Evolutionary conservation across 2,888 invertebrate species (phyloP).

Genomic region (Diaphora mendica): DNA sequence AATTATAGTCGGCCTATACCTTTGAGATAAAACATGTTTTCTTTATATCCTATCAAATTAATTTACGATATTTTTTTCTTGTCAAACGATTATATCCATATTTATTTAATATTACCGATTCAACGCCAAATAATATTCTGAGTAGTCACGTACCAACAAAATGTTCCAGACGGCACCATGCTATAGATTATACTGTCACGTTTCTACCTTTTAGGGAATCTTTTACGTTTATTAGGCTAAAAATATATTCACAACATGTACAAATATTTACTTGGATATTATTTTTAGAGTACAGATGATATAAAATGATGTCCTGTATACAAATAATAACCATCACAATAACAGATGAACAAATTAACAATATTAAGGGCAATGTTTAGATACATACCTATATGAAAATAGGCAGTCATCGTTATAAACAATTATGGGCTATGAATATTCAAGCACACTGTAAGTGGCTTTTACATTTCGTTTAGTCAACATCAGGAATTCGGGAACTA

Average conservation of each 20-base stretch:
- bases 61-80: not conserved
- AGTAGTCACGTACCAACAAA: constrained; percentile 3
- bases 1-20: too few relatives aligned
- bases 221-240: not conserved
- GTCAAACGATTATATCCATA: not conserved
- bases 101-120: constrained; percentile 1
- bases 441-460: not conserved
- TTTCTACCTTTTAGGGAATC: constrained; percentile 1
- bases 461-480: not conserved
- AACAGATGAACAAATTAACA: too few relatives aligned
- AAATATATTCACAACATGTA: not conserved
- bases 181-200: not conserved
- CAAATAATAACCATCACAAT: not conserved
- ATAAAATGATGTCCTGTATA: not conserved
- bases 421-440: not conserved
- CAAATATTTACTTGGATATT: not conserved
- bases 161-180: not conserved
- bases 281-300: not conserved
- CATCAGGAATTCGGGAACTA: not conserved
- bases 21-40: too few relatives aligned
- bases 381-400: not conserved
- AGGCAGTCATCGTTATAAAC: not conserved
- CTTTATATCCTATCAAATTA: too few relatives aligned
- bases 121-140: not conserved
- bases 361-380: too few relatives aligned